Conservation (phyloP, 2,113 vertebrate species). For the Oryzias curvinotus region DNA sequence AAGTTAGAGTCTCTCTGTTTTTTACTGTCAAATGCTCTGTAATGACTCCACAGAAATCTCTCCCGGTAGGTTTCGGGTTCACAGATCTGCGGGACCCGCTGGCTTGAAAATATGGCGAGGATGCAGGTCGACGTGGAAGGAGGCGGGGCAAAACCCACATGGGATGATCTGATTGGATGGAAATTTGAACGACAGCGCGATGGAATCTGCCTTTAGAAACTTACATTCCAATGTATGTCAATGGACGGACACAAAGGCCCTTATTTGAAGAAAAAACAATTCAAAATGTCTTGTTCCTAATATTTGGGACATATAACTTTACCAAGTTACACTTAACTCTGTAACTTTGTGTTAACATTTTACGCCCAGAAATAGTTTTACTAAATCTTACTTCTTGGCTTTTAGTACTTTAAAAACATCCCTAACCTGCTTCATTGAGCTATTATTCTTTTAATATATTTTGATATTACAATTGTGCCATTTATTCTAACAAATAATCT, state of each 20-base stretch:
- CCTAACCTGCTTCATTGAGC: no score
- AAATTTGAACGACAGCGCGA: conserved; percentile 14
- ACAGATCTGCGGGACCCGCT: conserved; percentile 17
- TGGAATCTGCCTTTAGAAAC: conserved; percentile 14
- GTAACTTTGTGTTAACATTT: no score
- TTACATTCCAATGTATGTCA: neutral
- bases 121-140: conserved; percentile 77
- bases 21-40: neutral
- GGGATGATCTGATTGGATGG: conserved; percentile 40
- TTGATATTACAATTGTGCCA: no score
- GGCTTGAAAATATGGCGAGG: conserved; percentile 70
- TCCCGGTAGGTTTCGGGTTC: conserved; percentile 6
- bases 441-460: no score
- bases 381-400: no score
- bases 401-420: no score
- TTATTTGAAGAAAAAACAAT: neutral
- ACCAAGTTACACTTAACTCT: no score
- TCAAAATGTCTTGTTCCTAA: neutral
- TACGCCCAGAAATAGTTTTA: no score
- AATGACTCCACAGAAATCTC: neutral
- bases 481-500: no score
- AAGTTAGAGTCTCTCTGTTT: neutral
- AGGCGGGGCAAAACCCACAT: conserved; percentile 41
- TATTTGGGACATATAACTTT: no score
- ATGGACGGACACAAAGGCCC: neutral